Conservation (phyloP, 1,140 invertebrate genomes). For the Apis cerana region DNA sequence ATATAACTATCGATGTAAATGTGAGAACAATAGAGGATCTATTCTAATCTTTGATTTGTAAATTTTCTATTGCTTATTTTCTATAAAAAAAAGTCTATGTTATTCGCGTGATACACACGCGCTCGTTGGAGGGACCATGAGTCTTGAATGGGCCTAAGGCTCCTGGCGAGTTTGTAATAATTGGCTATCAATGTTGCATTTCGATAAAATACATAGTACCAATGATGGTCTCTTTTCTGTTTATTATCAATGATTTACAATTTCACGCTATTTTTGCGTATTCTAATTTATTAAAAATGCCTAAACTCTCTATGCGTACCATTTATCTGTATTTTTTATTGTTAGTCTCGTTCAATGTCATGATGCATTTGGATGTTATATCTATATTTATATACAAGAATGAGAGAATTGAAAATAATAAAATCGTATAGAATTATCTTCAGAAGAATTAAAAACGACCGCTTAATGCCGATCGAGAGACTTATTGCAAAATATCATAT, state of each 20-base stretch:
- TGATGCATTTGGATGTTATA: too few species aligned
- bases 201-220: conserved; percentile 44
- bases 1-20: conserved; percentile 46
- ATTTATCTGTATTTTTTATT: conserved; percentile 19
- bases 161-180: conserved; percentile 73
- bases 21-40: conserved; percentile 62
- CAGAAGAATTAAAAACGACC: too few species aligned
- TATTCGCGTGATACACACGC: conserved; percentile 34
- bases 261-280: conserved; percentile 42
- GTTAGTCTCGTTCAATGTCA: background rate
- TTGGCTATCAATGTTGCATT: conserved; percentile 65
- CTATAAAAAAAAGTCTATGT: conserved; percentile 50
- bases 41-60: conserved; percentile 47
- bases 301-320: conserved; percentile 46
- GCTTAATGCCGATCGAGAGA: too few species aligned
- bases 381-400: too few species aligned
- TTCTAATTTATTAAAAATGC: conserved; percentile 46
- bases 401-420: too few species aligned
- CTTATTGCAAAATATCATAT: too few species aligned
- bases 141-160: conserved; percentile 70
- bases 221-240: conserved; percentile 19
- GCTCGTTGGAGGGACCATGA: conserved; percentile 74
- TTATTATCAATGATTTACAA: conserved; percentile 49
- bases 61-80: conserved; percentile 48
- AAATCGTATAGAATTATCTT: too few species aligned